These are phyloP conservation scores for Elysia crispata DNA, from an alignment of 2,888 invertebrate species.

Conservation along the genomic window DNA sequence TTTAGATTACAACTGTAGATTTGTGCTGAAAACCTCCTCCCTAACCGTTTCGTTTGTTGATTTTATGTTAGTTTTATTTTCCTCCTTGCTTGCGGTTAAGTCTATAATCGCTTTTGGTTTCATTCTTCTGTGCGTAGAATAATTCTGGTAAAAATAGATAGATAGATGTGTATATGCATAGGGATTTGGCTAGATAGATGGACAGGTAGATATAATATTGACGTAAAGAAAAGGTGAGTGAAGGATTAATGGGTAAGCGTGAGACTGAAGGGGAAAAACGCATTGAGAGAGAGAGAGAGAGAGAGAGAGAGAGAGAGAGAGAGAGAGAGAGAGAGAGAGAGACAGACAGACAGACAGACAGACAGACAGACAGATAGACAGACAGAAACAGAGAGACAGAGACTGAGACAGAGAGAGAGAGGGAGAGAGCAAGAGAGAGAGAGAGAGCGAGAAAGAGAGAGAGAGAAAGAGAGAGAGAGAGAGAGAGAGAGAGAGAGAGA, in stretches of 20 bases:
- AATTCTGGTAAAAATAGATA: too few relatives aligned
- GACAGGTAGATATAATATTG: not conserved
- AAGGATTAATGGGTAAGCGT: too few relatives aligned
- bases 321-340: not conserved
- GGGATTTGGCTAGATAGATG: too few relatives aligned
- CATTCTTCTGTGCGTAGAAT: not conserved
- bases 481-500: not conserved
- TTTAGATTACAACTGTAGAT: too few relatives aligned
- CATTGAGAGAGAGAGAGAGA: too few relatives aligned
- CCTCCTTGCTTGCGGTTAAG: not conserved
- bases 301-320: too few relatives aligned
- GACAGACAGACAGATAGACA: not conserved
- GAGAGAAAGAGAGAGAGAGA: constrained; percentile 9
- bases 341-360: not conserved
- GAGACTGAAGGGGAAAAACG: too few relatives aligned
- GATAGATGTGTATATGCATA: too few relatives aligned
- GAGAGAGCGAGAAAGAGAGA: constrained; percentile 10
- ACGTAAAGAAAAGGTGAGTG: too few relatives aligned
- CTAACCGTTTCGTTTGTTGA: too few relatives aligned
- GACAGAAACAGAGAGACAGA: not conserved
- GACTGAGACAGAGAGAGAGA: not conserved
- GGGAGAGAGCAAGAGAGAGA: constrained; percentile 13
- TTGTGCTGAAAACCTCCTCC: too few relatives aligned
- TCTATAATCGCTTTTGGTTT: not conserved
- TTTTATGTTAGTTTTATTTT: too few relatives aligned